These are phyloP conservation scores for Aproaerema taeniolella DNA, from an alignment of 2,888 invertebrate genomes.

Conservation along the genomic window DNA sequence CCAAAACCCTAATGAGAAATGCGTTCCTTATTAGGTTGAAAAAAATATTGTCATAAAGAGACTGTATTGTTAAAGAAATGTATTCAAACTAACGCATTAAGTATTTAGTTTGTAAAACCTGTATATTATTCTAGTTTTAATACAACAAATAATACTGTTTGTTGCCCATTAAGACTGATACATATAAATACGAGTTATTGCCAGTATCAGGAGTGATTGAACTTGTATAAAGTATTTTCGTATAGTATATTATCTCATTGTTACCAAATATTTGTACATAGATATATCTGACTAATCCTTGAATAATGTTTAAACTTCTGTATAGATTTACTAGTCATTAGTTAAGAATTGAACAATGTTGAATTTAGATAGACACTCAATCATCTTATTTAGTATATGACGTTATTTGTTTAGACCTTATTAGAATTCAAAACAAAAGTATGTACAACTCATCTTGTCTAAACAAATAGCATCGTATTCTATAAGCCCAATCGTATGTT, in stretches of 20 bases:
- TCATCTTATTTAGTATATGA: constrained; percentile 35
- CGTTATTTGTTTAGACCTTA: constrained; percentile 13
- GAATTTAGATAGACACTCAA: constrained; percentile 41
- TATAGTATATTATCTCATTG: constrained; percentile 71
- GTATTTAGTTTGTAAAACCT: constrained; percentile 42
- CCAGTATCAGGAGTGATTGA: constrained; percentile 58
- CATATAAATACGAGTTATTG: constrained; percentile 46
- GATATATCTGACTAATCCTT: constrained; percentile 47
- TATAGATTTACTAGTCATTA: constrained; percentile 74
- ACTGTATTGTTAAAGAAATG: constrained; percentile 51
- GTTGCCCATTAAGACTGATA: constrained; percentile 68
- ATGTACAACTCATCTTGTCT: background rate
- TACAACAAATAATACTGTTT: constrained; percentile 24
- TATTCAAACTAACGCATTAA: constrained; percentile 44
- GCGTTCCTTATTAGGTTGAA: constrained; percentile 50
- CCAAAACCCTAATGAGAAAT: constrained; percentile 42
- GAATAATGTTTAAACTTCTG: constrained; percentile 46
- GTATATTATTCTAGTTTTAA: constrained; percentile 11
- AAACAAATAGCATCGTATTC: constrained; percentile 27
- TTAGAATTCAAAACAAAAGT: background rate
- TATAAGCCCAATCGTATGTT: constrained; percentile 35
- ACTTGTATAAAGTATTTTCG: constrained; percentile 59
- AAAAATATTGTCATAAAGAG: constrained; percentile 42
- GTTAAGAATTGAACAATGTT: constrained; percentile 55
- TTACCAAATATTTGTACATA: constrained; percentile 77